Evolutionary conservation across 2,113 vertebrate species (phyloP).

Genomic region (Nerophis lumbriciformis): DNA sequence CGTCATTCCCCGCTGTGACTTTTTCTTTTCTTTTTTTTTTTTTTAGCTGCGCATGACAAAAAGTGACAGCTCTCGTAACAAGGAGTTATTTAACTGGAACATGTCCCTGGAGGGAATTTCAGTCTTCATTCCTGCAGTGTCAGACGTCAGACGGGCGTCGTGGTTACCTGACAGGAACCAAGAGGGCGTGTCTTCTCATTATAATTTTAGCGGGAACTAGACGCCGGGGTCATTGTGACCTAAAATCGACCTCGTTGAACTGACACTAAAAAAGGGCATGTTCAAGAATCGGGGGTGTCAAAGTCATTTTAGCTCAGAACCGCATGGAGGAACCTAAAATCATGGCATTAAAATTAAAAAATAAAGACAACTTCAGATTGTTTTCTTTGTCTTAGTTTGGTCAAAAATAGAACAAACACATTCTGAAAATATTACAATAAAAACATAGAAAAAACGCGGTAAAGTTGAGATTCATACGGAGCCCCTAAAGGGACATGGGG

Average conservation of each 20-base stretch:
- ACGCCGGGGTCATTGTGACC: background rate
- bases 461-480: no score
- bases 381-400: no score
- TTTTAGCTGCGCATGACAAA: background rate
- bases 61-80: background rate
- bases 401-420: no score
- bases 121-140: background rate
- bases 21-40: background rate
- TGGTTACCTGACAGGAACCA: background rate
- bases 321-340: no score
- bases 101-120: background rate
- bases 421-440: no score
- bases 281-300: background rate
- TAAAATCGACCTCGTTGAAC: background rate
- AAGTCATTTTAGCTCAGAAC: no score
- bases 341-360: no score
- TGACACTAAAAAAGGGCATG: background rate
- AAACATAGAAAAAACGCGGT: no score
- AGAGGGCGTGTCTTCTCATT: background rate
- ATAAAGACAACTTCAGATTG: no score
- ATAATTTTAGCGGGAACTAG: background rate
- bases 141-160: background rate
- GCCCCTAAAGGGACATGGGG: no score
- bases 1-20: background rate
- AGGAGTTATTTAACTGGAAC: background rate